Percentiles rank a stretch among this genome's conserved stretches.
Conservation (phyloP, 2,113 vertebrate genomes). For the Etia nguti region DNA sequence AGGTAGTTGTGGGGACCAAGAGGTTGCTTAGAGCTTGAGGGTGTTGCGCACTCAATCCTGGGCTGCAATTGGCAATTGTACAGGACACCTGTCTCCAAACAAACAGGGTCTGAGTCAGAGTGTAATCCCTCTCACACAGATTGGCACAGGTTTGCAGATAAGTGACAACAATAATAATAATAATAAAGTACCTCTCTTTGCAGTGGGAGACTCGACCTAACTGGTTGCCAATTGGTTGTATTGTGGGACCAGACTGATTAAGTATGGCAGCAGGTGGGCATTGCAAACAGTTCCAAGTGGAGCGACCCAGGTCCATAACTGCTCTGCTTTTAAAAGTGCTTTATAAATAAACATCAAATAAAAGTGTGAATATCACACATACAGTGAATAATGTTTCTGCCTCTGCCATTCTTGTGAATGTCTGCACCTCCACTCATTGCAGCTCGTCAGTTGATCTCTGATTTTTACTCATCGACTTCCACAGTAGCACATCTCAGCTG, state of each 20-base stretch:
- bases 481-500: not conserved
- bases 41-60: not conserved
- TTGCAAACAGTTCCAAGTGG: not conserved
- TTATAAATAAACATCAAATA: not conserved
- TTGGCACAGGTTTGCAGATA: not conserved
- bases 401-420: not conserved
- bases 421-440: not conserved
- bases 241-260: not conserved
- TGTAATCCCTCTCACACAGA: not conserved
- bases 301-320: not conserved
- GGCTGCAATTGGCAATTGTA: not conserved
- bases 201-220: not conserved
- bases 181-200: not conserved
- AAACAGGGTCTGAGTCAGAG: not conserved
- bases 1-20: not conserved
- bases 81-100: not conserved
- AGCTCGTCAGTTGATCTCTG: not conserved
- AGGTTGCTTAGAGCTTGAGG: not conserved
- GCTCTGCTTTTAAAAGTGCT: not conserved
- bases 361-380: not conserved
- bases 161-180: not conserved
- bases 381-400: not conserved
- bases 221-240: not conserved
- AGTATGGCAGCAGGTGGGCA: not conserved
- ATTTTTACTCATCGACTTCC: not conserved